Evolutionary conservation across 2,888 invertebrate genomes (phyloP), one percentile per base, ranked within the genome.

Genomic region (Agrochola circellaris): DNA sequence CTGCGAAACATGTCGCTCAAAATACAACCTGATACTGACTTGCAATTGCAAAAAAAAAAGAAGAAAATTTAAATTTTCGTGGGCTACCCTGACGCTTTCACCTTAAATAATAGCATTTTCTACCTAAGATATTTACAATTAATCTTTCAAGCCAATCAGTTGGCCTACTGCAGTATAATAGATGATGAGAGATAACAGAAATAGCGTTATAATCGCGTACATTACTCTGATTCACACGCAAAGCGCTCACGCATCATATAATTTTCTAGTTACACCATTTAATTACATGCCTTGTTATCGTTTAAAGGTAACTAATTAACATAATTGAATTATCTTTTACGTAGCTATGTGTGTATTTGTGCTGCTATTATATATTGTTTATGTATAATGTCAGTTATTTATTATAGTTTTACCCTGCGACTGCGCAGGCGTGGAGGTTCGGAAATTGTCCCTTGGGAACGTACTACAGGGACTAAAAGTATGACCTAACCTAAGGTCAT

Each of bases 151-250:
- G 2, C 8, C 30, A 34, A 82, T 75, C 56, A 51, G 38, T 51
- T 76, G 42, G 34, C 68, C 42, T 75, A 68, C 51, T 58, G 56
- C 7, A 56, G 34, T 20, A 15, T n/a, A 62, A 34, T 30, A 79
- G 51, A 62, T 30, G 42, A 58, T 20, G 56, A 38, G 5, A 77
- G 51, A 66, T 79, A 79, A 66, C 48, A 65, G 17, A 68, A 71
- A 69, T 75, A 72, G 48, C 74, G 54, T 48, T 75, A 64, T 74
- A 77, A 77, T 70, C 62, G 64, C 58, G 67, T 61, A 77, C 73
- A 74, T 83, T 79, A 86, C 86, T 86, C 66, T 51, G 65, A 73
- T 84, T 84, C 83, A 82, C 86, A 84, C 87, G 84, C 84, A 54
- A 79, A 48, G 56, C 77, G 62, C 84, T 84, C 87, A 84, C 74